Evolutionary conservation across 2,888 invertebrate species (phyloP).

Genomic region (Cylloceria caligata): DNA sequence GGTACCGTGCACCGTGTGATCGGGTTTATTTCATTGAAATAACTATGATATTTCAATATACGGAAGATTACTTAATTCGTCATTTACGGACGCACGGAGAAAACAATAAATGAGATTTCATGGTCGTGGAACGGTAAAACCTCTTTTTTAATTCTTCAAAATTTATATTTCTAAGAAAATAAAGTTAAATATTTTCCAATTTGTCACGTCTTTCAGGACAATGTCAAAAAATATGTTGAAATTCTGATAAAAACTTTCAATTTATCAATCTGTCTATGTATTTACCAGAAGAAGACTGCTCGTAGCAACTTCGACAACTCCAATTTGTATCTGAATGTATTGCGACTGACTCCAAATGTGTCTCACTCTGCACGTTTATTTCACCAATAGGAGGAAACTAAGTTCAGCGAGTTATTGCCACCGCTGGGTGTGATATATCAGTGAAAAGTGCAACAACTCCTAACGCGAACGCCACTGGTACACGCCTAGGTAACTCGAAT

Average conservation of each 20-base stretch:
- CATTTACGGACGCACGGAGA: too few species aligned
- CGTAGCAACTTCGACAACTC: background rate
- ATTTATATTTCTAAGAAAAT: background rate
- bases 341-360: background rate
- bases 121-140: background rate
- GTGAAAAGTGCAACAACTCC: constrained; percentile 70
- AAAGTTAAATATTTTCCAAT: background rate
- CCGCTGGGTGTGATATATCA: constrained; percentile 59
- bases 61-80: too few species aligned
- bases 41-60: too few species aligned
- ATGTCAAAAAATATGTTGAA: background rate
- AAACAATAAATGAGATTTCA: background rate
- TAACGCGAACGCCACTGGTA: constrained; percentile 58
- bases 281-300: background rate
- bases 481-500: constrained; percentile 52
- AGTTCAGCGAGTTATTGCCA: constrained; percentile 43
- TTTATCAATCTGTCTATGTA: background rate
- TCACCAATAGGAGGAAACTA: constrained; percentile 5
- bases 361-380: constrained; percentile 20
- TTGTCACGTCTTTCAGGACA: background rate
- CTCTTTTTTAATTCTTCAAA: too few species aligned
- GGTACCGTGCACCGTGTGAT: too few species aligned
- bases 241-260: background rate
- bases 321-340: constrained; percentile 25
- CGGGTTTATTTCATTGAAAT: too few species aligned